Evolutionary conservation across 2,113 vertebrate genomes (phyloP), one percentile per base, ranked within the genome.

Genomic region (Hiodon tergisus): DNA sequence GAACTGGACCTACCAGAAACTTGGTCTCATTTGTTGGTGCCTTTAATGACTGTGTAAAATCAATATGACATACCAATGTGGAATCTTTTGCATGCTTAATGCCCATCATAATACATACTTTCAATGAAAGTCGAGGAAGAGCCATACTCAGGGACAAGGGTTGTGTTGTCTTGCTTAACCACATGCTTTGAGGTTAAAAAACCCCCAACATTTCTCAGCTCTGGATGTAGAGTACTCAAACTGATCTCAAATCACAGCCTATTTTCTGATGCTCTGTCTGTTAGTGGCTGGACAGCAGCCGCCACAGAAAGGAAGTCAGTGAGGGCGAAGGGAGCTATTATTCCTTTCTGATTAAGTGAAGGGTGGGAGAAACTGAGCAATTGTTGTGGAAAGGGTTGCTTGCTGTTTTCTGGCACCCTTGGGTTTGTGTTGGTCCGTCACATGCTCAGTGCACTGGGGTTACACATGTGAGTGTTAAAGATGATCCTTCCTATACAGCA

Each of bases 321-420:
- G 47, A 66, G 52, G 14, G 63, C 63, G 76, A 72, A 77, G 70
- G 76, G 73, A 61, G 70, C 54, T 48, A 48, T 4, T 6, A 73
- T 48, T 59, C 47, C 46, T 48, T 62, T 59, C 14, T 77, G 46
- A 68, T 59, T 72, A 46, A 72, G 62, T 10, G 53, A 11, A 57
- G 14, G 54, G 13, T n/a, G 58, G 5, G 61, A 3, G 69, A 52
- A 14, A n/a, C 4, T 46, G 31, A 6, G 8, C 6, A 13, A 16
- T 55, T 55, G 46, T 9, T 58, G 17, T 69, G 47, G 52, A 14
- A 47, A 11, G 14, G 53, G 14, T 31, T 51, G 62, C 14, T 7
- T 46, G 2, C 46, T 71, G 74, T 31, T 62, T 5, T 46, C 74
- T 70, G 74, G 74, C 59, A 66, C 58, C 74, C 74, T 13, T 4